Conservation (phyloP, 2,113 vertebrate genomes). For the Nannospalax galili region DNA sequence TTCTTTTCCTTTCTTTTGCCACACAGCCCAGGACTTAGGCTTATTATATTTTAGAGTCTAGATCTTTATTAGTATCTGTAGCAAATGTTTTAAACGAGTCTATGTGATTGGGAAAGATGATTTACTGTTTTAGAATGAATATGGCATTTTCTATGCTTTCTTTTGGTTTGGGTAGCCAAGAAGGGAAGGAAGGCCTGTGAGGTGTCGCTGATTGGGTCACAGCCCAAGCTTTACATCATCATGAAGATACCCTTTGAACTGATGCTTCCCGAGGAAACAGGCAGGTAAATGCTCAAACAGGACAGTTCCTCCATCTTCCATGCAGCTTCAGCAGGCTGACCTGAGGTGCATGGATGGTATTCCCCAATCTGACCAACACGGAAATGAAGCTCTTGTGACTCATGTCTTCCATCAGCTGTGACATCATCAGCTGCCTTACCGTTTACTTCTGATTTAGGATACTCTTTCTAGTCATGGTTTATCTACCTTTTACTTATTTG, state of each 20-base stretch:
- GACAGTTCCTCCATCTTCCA: neutral
- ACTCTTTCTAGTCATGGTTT: neutral
- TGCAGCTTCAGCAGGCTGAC: neutral
- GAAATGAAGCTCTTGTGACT: neutral
- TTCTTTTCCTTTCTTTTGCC: slow-evolving; percentile 48
- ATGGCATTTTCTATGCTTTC: neutral
- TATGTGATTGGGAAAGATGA: neutral
- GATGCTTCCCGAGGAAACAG: neutral
- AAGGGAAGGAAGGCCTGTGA: neutral
- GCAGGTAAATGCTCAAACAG: neutral
- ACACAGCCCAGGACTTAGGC: neutral
- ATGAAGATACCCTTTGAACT: neutral
- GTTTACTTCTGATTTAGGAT: slow-evolving; percentile 27
- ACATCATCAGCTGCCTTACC: neutral
- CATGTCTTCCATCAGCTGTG: neutral
- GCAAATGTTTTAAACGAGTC: slow-evolving; percentile 19
- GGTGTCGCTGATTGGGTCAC: neutral
- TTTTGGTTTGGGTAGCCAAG: neutral
- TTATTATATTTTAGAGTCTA: slow-evolving; percentile 21
- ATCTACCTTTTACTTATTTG: slow-evolving; percentile 9
- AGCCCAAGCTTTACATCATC: neutral
- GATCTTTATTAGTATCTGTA: neutral
- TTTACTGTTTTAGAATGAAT: neutral
- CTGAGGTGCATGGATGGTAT: neutral
- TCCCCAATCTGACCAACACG: neutral